Evolutionary conservation across 2,113 vertebrate species (phyloP), one percentile per base, ranked within the genome.

Genomic region (Amazona guildingii): DNA sequence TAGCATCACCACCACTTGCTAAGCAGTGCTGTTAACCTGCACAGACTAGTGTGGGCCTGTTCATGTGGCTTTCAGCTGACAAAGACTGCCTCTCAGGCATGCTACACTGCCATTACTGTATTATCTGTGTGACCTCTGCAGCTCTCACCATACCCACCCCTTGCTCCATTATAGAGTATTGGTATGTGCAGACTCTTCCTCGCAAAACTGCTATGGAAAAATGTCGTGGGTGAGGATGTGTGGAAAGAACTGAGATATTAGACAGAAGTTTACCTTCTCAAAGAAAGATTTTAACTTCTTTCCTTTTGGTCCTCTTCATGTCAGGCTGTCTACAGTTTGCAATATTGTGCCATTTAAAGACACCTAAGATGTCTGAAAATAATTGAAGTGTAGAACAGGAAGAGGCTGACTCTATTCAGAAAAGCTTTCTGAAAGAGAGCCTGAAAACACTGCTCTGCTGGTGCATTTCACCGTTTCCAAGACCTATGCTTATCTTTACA

Each of bases 1-100:
- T 37, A 69, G 2, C 46, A 54, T 13, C 13, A 16, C 5, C 5
- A 27, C 5, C 19, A 19, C 7, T 5, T 66, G n/a, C 49, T 69
- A 57, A n/a, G 27, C 17, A 54, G 28, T 18, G 9, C n/a, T 70
- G 41, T 61, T 83, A 55, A 44, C 21, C 37, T 78, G 44, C 33
- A 35, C 2, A 23, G 49, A 39, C 3, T 16, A 59, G 10, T 1
- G 5, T 82, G 3, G 77, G 1, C 25, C 23, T 9, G 2, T 41
- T 35, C 41, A 19, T 63, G 49, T 63, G 59, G 39, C 44, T 82
- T 19, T 37, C 44, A 76, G 39, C 10, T 68, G 44, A 35, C 16
- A 63, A 59, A 75, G 54, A 7, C n/a, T 83, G 67, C 3, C 41
- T 43, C 48, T 92, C 23, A 61, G 43, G 25, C 11, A 2, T n/a